These are phyloP conservation scores for Drosophila prolongata DNA, from an alignment of 2,888 invertebrate species.

Conservation along the genomic window DNA sequence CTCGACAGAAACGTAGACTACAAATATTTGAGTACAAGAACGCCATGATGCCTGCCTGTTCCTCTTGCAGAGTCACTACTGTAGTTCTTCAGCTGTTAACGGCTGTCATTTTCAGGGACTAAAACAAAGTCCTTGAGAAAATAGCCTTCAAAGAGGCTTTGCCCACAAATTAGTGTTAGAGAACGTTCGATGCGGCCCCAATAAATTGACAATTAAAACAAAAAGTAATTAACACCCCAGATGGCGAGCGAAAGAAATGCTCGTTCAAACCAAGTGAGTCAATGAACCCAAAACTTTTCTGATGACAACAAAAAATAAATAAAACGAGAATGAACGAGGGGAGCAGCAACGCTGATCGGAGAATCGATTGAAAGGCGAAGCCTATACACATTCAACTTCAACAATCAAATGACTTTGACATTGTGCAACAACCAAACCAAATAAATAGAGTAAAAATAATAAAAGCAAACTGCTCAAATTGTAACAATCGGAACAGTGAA, in stretches of 20 bases:
- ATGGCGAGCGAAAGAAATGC: slow-evolving; percentile 43
- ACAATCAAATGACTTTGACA: slow-evolving; percentile 58
- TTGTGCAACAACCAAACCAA: slow-evolving; percentile 50
- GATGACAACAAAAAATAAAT: slow-evolving; percentile 32
- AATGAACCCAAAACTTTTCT: slow-evolving; percentile 61
- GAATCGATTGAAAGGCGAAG: slow-evolving; percentile 26
- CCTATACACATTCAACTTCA: background rate
- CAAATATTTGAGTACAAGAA: no score
- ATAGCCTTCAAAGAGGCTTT: slow-evolving; percentile 16
- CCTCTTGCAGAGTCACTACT: background rate
- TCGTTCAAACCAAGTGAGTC: slow-evolving; percentile 55
- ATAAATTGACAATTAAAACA: slow-evolving; percentile 69
- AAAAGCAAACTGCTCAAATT: slow-evolving; percentile 9
- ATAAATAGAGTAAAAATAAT: slow-evolving; percentile 13
- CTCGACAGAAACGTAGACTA: no score
- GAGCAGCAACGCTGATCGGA: slow-evolving; percentile 9
- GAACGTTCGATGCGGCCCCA: slow-evolving; percentile 29
- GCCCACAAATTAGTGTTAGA: slow-evolving; percentile 2
- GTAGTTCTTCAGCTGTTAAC: background rate
- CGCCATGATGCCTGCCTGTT: no score
- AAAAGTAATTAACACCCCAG: slow-evolving; percentile 69
- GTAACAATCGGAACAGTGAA: slow-evolving; percentile 21
- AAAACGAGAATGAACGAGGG: background rate
- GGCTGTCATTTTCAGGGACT: slow-evolving; percentile 10
- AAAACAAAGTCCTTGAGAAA: slow-evolving; percentile 1